A percentile compares a stretch with the other conserved stretches of the same genome.
Evolutionary conservation across 2,113 vertebrate genomes (phyloP).

Genomic region (Oreotrochilus melanogaster): DNA sequence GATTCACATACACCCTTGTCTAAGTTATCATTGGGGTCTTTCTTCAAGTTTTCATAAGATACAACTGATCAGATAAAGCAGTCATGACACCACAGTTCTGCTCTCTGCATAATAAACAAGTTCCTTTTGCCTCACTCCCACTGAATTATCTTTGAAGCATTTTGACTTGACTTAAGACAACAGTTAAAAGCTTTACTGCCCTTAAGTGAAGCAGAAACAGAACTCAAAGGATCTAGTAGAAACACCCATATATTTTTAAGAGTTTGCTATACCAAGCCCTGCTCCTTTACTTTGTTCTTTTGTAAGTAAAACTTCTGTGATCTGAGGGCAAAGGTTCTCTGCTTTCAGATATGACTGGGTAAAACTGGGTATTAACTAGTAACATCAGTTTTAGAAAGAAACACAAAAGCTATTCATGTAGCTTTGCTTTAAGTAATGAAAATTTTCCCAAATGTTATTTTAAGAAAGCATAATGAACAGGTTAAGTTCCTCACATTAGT

Average conservation of each 20-base stretch:
- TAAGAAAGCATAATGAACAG: background rate
- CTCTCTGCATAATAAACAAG: slow-evolving; percentile 22
- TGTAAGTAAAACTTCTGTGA: background rate
- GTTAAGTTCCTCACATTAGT: background rate
- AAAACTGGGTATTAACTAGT: background rate
- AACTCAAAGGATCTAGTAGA: background rate
- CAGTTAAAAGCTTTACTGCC: slow-evolving; percentile 2
- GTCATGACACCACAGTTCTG: background rate
- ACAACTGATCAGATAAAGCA: background rate
- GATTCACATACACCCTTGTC: background rate
- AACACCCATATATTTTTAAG: background rate
- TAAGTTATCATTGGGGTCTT: background rate
- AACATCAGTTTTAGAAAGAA: background rate
- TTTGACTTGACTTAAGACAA: background rate
- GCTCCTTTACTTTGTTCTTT: slow-evolving; percentile 28
- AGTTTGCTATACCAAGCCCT: background rate
- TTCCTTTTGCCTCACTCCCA: background rate
- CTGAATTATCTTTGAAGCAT: slow-evolving; percentile 22
- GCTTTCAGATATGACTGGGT: background rate
- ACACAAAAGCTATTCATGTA: background rate
- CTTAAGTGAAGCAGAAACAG: background rate
- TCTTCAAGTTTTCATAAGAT: background rate
- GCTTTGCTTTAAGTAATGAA: background rate
- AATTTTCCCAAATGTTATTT: background rate
- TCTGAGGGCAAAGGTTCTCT: background rate